Evolutionary conservation across 2,113 vertebrate genomes (phyloP).

Genomic region (Perca flavescens): DNA sequence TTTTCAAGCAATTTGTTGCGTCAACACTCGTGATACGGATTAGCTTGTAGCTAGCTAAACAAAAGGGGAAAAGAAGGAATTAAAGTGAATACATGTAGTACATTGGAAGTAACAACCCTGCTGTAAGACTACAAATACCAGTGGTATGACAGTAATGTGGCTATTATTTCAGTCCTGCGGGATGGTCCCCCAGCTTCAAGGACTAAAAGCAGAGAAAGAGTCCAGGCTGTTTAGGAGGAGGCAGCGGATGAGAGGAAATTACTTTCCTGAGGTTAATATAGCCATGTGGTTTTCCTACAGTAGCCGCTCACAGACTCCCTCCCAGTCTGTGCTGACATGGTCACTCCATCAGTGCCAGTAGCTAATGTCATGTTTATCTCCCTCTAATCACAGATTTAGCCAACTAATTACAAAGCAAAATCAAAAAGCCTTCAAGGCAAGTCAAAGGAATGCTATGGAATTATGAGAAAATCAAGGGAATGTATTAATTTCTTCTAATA

Average conservation of each 20-base stretch:
- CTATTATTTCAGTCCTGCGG: slow-evolving; percentile 24
- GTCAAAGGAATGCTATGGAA: slow-evolving; percentile 44
- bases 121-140: slow-evolving; percentile 29
- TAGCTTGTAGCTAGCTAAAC: neutral
- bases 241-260: slow-evolving; percentile 69
- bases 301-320: slow-evolving; percentile 59
- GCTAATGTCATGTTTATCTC: slow-evolving; percentile 74
- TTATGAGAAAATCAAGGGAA: slow-evolving; percentile 44
- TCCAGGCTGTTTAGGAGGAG: slow-evolving; percentile 48
- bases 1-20: neutral
- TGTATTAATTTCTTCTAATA: slow-evolving; percentile 38
- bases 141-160: slow-evolving; percentile 47
- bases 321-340: slow-evolving; percentile 47
- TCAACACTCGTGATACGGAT: neutral
- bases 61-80: slow-evolving; percentile 10
- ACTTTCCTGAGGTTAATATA: slow-evolving; percentile 71
- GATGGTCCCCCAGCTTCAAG: slow-evolving; percentile 14
- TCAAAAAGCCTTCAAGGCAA: slow-evolving; percentile 55
- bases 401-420: slow-evolving; percentile 66
- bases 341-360: slow-evolving; percentile 63
- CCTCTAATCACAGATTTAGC: slow-evolving; percentile 70
- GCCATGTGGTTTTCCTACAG: slow-evolving; percentile 67
- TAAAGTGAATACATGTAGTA: neutral
- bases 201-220: slow-evolving; percentile 23
- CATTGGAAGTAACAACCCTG: slow-evolving; percentile 1